These are phyloP conservation scores for Zaprionus nigranus DNA, from an alignment of 1,140 invertebrate genomes.

Conservation along the genomic window DNA sequence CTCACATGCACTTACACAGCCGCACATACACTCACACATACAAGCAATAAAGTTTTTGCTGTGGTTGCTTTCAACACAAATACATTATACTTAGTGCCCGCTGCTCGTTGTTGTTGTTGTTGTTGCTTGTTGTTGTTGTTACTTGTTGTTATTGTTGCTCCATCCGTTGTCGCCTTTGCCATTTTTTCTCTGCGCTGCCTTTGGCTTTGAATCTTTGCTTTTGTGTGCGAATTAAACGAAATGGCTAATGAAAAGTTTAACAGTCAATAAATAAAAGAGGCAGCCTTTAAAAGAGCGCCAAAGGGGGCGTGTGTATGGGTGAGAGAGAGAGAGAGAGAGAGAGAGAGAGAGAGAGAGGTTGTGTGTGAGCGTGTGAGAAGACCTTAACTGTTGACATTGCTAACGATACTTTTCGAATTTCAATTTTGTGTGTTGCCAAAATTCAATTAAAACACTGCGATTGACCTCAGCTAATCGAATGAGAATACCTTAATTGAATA, in stretches of 20 bases:
- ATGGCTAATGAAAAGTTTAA: constrained; percentile 82
- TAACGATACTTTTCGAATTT: constrained; percentile 6
- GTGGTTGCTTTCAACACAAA: constrained; percentile 74
- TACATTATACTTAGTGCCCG: constrained; percentile 76
- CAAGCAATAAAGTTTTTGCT: constrained; percentile 73
- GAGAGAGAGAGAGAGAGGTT: background rate
- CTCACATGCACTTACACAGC: too few relatives aligned
- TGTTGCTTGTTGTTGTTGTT: constrained; percentile 44
- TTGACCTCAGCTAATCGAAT: background rate
- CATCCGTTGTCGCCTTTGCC: constrained; percentile 51
- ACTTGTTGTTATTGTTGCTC: constrained; percentile 37
- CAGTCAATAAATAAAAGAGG: constrained; percentile 77
- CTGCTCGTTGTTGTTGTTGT: constrained; percentile 40
- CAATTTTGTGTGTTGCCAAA: background rate
- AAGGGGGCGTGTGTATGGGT: constrained; percentile 12
- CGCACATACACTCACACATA: constrained; percentile 31
- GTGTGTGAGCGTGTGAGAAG: background rate
- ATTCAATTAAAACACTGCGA: background rate
- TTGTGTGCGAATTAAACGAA: constrained; percentile 81
- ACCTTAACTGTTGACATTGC: constrained; percentile 18
- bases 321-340: background rate
- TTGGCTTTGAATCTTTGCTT: constrained; percentile 69
- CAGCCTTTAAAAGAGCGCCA: constrained; percentile 28
- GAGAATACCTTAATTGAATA: background rate
- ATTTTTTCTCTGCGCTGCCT: constrained; percentile 28